Evolutionary conservation across 2,888 invertebrate species (phyloP), one percentile per base, ranked within the genome.

Genomic region (Pycnomerus fuliginosus): DNA sequence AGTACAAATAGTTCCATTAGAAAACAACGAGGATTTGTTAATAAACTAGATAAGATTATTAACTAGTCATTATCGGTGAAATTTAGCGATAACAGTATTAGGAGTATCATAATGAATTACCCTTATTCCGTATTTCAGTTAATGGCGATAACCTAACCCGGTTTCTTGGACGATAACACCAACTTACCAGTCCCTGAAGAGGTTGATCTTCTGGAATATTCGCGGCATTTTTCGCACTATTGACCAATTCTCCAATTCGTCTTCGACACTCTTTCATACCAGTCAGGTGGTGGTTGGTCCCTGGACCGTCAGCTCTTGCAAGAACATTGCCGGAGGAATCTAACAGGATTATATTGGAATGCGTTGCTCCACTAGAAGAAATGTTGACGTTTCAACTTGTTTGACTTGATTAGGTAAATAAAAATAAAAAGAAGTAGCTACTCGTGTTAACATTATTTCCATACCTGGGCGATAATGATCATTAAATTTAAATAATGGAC

Each of bases 261-360:
- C 77, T 77, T 4, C 84, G 80, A 55, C 89, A 87, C 70, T 88
- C 89, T 1, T 84, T 81, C 65, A 90, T 84, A 1, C 93, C 93
- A n/a, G 88, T 71, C 56, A 84, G 82, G 84, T 87, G 89, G 65
- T 89, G 87, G 72, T 91, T 92, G 28, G 90, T 90, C 20, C 85
- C 83, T 2, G 82, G 81, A 0, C 90, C 90, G 27, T 51, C 46
- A 44, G 80, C 78, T 55, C 76, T 77, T 1, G 83, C 79, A 23
- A 91, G 65, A 32, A 84, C 79, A 30, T 80, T 74, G 3, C 93
- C 94, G 16, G 77, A 72, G 16, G 80, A 80, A 63, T 90, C 80
- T 62, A 88, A 80, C 45, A 94, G 81, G 16, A 90, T 80, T 27
- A 89, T 75, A 44, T 84, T 84, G 8, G 93, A 91, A 65, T 87